phyloP scores from a whole-genome alignment of 2,797 vertebrate genomes.

The Scolopax rusticola region DNA sequence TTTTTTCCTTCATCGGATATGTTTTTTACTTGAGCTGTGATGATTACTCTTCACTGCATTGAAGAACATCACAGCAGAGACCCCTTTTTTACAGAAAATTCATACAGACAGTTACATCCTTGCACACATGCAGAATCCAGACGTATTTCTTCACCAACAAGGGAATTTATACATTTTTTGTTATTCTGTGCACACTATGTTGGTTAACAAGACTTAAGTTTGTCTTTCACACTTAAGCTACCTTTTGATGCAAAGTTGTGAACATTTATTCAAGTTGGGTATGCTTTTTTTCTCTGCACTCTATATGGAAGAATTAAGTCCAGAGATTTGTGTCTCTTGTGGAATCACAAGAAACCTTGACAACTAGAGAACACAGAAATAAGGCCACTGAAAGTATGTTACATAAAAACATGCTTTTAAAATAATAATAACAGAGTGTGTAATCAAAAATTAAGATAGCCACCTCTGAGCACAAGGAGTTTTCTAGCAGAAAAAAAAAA shows the following conservation, averaged over 20 bases:
- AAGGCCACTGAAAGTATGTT: neutral
- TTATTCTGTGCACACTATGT: neutral
- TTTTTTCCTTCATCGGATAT: neutral
- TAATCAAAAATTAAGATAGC: neutral
- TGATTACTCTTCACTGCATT: neutral
- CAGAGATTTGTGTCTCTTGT: neutral
- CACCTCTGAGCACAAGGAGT: accelerated
- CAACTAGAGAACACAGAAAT: neutral
- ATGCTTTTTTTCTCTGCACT: neutral
- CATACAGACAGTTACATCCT: neutral
- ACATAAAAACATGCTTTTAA: neutral
- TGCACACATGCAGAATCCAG: neutral
- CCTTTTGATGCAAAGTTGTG: neutral
- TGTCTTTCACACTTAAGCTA: neutral
- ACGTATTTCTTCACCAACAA: neutral
- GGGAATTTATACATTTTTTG: neutral
- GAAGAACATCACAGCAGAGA: neutral
- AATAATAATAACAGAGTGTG: neutral
- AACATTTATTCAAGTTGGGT: neutral
- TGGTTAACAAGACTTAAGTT: neutral
- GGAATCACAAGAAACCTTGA: neutral
- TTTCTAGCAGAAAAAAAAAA: neutral
- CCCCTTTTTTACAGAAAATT: neutral
- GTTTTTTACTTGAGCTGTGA: neutral
- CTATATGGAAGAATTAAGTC: neutral